These are phyloP conservation scores for Hirudo medicinalis DNA, from an alignment of 1,140 invertebrate genomes.

Conservation along the genomic window DNA sequence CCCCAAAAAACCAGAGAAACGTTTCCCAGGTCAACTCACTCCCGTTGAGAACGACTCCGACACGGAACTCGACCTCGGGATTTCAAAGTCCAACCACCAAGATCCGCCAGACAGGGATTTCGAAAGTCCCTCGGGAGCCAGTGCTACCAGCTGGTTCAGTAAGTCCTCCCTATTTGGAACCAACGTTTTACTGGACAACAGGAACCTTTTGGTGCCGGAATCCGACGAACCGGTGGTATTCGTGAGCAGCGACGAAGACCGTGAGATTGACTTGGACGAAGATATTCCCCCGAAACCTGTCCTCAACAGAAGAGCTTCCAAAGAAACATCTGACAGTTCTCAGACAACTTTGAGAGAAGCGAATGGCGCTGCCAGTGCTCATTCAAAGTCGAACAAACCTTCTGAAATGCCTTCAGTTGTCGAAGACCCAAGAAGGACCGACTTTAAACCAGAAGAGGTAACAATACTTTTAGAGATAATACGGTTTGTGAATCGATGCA, in stretches of 20 bases:
- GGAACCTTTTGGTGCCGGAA: neutral
- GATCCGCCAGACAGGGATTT: neutral
- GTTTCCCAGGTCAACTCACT: slow-evolving; percentile 7
- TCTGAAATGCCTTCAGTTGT: no score
- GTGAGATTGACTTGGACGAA: slow-evolving; percentile 16
- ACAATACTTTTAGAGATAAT: no score
- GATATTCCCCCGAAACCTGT: slow-evolving; percentile 15
- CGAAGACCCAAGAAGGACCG: no score
- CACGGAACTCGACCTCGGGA: neutral
- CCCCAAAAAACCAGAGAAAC: no score
- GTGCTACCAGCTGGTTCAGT: slow-evolving; percentile 2
- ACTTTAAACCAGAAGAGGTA: no score
- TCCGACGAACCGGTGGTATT: slow-evolving; percentile 5
- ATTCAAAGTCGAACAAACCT: no score
- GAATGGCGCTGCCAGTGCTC: no score
- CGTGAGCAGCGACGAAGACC: slow-evolving; percentile 15
- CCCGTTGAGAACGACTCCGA: slow-evolving; percentile 4
- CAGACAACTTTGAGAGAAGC: no score
- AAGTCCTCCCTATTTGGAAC: neutral
- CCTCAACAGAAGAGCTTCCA: neutral
- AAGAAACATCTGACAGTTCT: neutral
- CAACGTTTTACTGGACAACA: neutral
- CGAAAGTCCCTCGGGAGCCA: neutral
- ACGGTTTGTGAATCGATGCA: no score
- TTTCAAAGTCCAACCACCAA: neutral